Evolutionary conservation across 2,113 vertebrate genomes (phyloP).

Genomic region (Rallus limicola): DNA sequence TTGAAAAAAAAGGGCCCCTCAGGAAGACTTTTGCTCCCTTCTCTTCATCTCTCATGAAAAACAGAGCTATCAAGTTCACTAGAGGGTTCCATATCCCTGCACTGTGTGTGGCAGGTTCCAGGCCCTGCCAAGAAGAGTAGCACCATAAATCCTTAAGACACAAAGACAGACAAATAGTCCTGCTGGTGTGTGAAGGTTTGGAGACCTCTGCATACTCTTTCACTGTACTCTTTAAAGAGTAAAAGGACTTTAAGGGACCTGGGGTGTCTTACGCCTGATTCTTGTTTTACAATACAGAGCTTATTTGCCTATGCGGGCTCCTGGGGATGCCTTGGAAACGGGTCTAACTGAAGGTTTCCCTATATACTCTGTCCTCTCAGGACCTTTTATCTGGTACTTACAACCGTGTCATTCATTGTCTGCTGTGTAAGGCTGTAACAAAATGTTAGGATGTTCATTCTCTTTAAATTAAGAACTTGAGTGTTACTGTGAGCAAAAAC

Average conservation of each 20-base stretch:
- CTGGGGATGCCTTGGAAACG: background rate
- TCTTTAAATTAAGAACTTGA: slow-evolving; percentile 73
- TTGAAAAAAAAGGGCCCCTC: background rate
- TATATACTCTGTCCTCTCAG: background rate
- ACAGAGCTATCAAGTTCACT: background rate
- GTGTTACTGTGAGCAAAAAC: slow-evolving; percentile 57
- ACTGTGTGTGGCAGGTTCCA: background rate
- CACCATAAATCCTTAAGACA: background rate
- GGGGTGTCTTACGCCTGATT: background rate
- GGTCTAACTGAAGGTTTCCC: background rate
- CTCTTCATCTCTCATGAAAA: background rate
- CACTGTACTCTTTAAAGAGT: background rate
- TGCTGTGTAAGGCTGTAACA: background rate
- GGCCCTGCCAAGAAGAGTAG: background rate
- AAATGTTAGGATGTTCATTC: slow-evolving; percentile 51
- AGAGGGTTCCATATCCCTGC: background rate
- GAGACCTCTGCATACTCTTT: background rate
- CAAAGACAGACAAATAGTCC: background rate
- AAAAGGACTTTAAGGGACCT: background rate
- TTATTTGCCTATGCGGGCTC: background rate
- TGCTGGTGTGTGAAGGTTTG: background rate
- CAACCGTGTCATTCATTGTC: background rate
- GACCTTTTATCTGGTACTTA: background rate
- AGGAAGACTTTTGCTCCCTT: background rate
- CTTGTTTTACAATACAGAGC: background rate